phyloP scores from a whole-genome alignment of 1,140 invertebrate genomes.

The Pinna nobilis region DNA sequence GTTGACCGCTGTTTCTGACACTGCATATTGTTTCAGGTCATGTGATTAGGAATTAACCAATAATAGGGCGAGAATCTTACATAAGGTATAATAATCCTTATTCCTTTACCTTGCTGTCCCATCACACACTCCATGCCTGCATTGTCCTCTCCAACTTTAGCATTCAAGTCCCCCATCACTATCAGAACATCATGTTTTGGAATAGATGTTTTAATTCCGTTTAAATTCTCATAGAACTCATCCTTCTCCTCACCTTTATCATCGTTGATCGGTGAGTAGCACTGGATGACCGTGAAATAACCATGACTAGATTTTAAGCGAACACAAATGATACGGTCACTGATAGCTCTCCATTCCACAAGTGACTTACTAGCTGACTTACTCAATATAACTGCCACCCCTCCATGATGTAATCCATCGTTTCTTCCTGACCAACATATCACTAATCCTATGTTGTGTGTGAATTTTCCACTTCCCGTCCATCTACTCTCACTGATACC shows the following conservation, averaged over 20 bases:
- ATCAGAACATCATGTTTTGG: slow-evolving; percentile 32
- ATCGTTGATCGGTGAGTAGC: slow-evolving; percentile 28
- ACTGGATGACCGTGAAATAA: slow-evolving; percentile 13
- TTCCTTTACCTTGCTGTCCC: too few species aligned
- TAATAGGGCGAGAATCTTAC: too few species aligned
- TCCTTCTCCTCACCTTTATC: slow-evolving; percentile 38
- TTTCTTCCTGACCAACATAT: slow-evolving; percentile 9
- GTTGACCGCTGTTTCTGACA: too few species aligned
- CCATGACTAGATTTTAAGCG: slow-evolving; percentile 23
- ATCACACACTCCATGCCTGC: too few species aligned
- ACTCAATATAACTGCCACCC: slow-evolving; percentile 15
- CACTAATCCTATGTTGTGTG: slow-evolving; percentile 7
- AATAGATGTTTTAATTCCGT: slow-evolving; percentile 9
- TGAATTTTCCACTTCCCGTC: slow-evolving; percentile 13
- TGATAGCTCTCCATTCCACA: slow-evolving; percentile 12
- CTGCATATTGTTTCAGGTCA: too few species aligned
- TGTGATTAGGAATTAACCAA: too few species aligned
- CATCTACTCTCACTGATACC: slow-evolving; percentile 22
- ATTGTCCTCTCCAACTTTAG: slow-evolving; percentile 21
- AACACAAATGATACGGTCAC: slow-evolving; percentile 9
- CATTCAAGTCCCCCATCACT: slow-evolving; percentile 74
- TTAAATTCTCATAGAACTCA: slow-evolving; percentile 32
- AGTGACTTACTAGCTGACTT: neutral
- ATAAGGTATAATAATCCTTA: too few species aligned
- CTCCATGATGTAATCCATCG: neutral